Base-by-base conservation (phyloP, 2,797 vertebrate species). In the Pygocentrus nattereri region DNA sequence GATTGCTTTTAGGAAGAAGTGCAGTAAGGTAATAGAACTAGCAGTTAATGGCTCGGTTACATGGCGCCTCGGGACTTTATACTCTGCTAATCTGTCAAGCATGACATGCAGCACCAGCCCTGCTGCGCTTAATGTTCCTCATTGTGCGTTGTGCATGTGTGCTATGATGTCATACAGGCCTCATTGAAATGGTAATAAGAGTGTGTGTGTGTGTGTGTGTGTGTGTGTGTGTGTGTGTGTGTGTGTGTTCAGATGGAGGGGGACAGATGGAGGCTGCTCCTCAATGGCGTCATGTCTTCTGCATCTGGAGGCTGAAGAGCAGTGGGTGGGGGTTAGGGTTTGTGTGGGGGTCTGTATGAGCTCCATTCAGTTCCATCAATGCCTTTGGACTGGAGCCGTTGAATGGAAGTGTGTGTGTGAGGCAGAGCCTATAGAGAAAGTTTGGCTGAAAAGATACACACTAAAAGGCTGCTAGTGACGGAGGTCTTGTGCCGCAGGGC, bases 371-470 rank as follows among this genome's bases (percentile, higher is more conserved):
- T 73, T 68, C 79, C 81, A 86, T 86, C 87, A 88, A 80, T 88
- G 85, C 74, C 69, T 79, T 83, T 88, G 70, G 79, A 85, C 79
- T 84, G 76, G 68, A 30, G 69, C 69, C 56, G 49, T 67, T 81
- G 85, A 87, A 87, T 87, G 77, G 74, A 78, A 73, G 83, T 75
- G 81, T 85, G 83, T 85, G 83, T 85, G 79, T 77, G 82, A 50
- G 54, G 62, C 78, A 75, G 79, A 52, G 64, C 89, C 92, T 93
- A 92, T 92, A 91, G 88, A 91, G 90, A 65, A 64, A 41, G n/a
- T 88, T 84, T 83, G 91, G 85, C 89, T 89, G 88, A 91, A 93
- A 89, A 88, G 85, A 87, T 79, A 58, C 79, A 80, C 85, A 86
- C 74, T 85, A 74, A 85, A 83, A 62, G 81, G 73, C 23, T 83